phyloP scores from a whole-genome alignment of 2,797 vertebrate species.

The Spondyliosoma cantharus region DNA sequence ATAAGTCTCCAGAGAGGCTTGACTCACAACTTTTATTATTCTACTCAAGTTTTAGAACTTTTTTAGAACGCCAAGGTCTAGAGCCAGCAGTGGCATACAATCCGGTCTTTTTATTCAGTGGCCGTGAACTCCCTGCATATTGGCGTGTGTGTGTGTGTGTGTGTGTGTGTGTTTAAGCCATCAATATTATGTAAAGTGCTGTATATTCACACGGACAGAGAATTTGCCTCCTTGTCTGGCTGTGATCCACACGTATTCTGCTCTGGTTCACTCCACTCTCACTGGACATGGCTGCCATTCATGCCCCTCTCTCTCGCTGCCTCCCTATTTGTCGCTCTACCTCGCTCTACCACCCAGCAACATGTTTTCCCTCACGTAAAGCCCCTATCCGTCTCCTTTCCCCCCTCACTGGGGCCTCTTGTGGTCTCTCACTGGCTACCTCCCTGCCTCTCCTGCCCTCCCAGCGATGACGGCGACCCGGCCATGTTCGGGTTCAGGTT shows the following conservation, averaged over 20 bases:
- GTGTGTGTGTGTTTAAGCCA: background rate
- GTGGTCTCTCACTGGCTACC: conserved; percentile 12
- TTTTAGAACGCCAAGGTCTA: conserved; percentile 36
- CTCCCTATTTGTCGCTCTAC: conserved; percentile 1
- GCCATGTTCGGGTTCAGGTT: conserved; percentile 14
- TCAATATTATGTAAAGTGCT: conserved; percentile 27
- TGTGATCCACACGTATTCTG: conserved; percentile 50
- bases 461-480: background rate
- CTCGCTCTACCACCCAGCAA: background rate
- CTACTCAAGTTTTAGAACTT: conserved; percentile 43
- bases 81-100: conserved; percentile 44
- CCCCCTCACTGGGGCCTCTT: conserved; percentile 22
- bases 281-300: conserved; percentile 21
- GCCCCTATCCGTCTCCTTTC: conserved; percentile 4
- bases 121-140: conserved; percentile 44
- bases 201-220: conserved; percentile 1
- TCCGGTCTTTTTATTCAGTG: conserved; percentile 49
- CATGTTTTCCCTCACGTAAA: conserved; percentile 9
- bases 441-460: conserved; percentile 13
- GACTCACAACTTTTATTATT: conserved; percentile 63
- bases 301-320: conserved; percentile 6
- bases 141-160: background rate
- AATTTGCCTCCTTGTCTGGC: conserved; percentile 25
- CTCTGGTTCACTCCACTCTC: conserved; percentile 48
- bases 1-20: conserved; percentile 50